Evolutionary conservation across 2,113 vertebrate species (phyloP).

Genomic region (Boulengeromyrus knoepffleri): DNA sequence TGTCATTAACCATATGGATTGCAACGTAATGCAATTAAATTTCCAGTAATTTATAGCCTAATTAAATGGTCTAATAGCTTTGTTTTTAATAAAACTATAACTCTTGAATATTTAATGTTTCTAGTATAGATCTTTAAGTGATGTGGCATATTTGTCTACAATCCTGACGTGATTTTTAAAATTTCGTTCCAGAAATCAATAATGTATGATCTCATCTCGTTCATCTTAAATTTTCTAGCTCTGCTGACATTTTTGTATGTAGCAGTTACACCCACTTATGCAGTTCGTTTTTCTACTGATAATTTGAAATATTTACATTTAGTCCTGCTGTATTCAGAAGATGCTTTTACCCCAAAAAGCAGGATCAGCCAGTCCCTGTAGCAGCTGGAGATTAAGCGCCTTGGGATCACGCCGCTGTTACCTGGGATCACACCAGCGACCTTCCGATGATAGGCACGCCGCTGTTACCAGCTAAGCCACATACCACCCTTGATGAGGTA

Average conservation of each 20-base stretch:
- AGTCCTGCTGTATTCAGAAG: not conserved
- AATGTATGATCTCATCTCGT: not conserved
- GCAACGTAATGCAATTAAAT: not conserved
- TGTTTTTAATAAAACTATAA: not conserved
- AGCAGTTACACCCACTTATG: not conserved
- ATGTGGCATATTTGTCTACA: not conserved
- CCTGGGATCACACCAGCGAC: too few relatives aligned
- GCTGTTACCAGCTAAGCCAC: not conserved
- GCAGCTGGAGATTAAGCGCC: not conserved
- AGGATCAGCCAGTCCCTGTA: not conserved
- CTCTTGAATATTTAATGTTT: not conserved
- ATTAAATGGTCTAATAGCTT: not conserved
- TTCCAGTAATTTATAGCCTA: not conserved
- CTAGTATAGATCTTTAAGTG: not conserved
- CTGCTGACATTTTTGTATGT: not conserved
- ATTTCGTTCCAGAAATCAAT: not conserved
- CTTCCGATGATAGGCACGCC: too few relatives aligned
- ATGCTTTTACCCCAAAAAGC: not conserved
- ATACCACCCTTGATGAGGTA: not conserved
- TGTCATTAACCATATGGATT: not conserved
- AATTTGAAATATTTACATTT: not conserved
- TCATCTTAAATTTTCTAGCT: not conserved
- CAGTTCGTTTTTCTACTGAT: not conserved
- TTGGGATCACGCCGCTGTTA: not conserved
- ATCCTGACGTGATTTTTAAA: not conserved